Conservation (phyloP, 1,140 invertebrate genomes). For the Drosophila parabipectinata region DNA sequence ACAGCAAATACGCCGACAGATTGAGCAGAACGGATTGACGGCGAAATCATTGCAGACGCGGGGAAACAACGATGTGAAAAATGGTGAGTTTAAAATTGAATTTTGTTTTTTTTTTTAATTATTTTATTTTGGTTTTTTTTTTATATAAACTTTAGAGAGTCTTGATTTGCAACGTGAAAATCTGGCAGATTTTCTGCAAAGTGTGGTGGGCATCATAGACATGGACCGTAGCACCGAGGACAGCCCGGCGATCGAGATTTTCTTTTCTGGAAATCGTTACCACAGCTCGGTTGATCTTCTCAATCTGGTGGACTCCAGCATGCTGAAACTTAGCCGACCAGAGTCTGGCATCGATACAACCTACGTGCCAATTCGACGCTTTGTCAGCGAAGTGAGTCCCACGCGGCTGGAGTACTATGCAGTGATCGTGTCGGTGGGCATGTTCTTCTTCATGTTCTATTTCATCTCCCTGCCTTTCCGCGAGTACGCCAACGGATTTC, state of each 20-base stretch:
- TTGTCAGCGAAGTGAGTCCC: constrained; percentile 67
- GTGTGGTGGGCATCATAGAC: constrained; percentile 63
- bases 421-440: constrained; percentile 62
- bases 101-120: not conserved
- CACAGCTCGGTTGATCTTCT: constrained; percentile 76
- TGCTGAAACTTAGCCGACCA: constrained; percentile 41
- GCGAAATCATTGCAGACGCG: constrained; percentile 39
- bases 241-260: constrained; percentile 42
- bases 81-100: constrained; percentile 25
- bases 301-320: constrained; percentile 69
- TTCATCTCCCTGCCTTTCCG: constrained; percentile 73
- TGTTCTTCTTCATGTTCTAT: constrained; percentile 80
- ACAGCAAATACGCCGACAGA: constrained; percentile 52
- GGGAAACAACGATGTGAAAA: constrained; percentile 32
- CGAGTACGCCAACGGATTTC: constrained; percentile 74
- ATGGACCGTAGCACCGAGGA: constrained; percentile 33
- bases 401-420: constrained; percentile 70
- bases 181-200: constrained; percentile 67
- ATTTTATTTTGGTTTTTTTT: not conserved
- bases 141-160: constrained; percentile 36
- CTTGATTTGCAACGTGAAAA: constrained; percentile 60
- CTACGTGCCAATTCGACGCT: constrained; percentile 65
- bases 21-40: constrained; percentile 49
- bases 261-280: constrained; percentile 72
- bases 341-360: constrained; percentile 48